Conservation (phyloP, 2,888 invertebrate genomes). For the Sarcophaga variegata region DNA sequence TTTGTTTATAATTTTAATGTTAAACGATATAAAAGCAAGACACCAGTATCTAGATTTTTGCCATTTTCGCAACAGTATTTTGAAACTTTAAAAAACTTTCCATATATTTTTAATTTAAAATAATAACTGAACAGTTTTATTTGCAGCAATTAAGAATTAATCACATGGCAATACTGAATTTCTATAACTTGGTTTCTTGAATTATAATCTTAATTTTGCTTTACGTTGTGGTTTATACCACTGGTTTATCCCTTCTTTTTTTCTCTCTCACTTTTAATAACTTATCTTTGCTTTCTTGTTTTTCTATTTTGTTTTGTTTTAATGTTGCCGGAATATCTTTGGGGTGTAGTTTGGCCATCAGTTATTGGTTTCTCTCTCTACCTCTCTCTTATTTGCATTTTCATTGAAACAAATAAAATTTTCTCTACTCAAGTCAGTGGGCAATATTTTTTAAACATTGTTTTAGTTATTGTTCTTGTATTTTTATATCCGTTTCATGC, state of each 20-base stretch:
- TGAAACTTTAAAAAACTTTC: too few relatives aligned
- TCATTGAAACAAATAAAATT: background rate
- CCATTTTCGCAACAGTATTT: too few relatives aligned
- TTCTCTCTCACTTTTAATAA: background rate
- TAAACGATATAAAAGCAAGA: too few relatives aligned
- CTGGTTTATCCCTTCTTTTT: background rate
- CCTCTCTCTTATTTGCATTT: background rate
- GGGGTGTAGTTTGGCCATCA: constrained; percentile 8
- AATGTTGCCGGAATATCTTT: background rate
- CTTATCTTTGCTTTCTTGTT: background rate
- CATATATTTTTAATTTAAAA: too few relatives aligned
- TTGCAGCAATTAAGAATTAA: too few relatives aligned
- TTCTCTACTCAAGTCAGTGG: background rate
- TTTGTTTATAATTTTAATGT: too few relatives aligned
- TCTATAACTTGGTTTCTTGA: background rate
- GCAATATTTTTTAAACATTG: background rate
- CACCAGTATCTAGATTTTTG: too few relatives aligned
- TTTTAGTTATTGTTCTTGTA: constrained; percentile 13
- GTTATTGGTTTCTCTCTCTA: background rate
- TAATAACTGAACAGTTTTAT: too few relatives aligned
- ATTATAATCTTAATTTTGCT: background rate
- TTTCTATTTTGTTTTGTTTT: background rate
- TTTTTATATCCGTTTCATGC: constrained; percentile 20
- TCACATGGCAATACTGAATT: background rate
- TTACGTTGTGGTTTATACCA: background rate